phyloP scores from a whole-genome alignment of 2,888 invertebrate species.

The Eupithecia exiguata region DNA sequence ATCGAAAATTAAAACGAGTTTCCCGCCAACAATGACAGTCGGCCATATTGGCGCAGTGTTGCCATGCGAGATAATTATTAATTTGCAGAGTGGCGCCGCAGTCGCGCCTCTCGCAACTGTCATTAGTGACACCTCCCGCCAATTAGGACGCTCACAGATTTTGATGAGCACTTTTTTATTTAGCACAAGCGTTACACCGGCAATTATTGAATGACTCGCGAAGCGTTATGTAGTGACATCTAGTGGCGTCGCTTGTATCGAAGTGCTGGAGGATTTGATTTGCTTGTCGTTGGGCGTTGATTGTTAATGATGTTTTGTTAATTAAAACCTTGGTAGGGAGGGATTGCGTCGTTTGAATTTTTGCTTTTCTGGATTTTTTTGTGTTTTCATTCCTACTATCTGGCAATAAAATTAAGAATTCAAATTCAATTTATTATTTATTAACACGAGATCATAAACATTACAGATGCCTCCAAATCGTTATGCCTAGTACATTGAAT shows the following conservation, averaged over 20 bases:
- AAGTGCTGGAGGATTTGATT: constrained; percentile 52
- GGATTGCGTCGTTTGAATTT: constrained; percentile 20
- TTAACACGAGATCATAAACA: too few relatives aligned
- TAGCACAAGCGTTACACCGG: constrained; percentile 77
- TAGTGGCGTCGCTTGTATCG: constrained; percentile 48
- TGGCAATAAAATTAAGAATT: background rate
- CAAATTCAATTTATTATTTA: too few relatives aligned
- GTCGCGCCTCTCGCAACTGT: constrained; percentile 65
- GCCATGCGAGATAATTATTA: constrained; percentile 83
- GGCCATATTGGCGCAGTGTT: constrained; percentile 80
- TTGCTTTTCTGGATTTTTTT: constrained; percentile 8
- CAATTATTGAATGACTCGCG: constrained; percentile 79
- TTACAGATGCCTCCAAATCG: too few relatives aligned
- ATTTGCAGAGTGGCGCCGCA: constrained; percentile 66
- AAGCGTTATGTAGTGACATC: constrained; percentile 56
- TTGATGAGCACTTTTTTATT: constrained; percentile 81
- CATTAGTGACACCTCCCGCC: constrained; percentile 83
- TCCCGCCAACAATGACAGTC: constrained; percentile 70
- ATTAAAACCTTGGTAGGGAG: constrained; percentile 26
- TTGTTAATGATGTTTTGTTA: constrained; percentile 47
- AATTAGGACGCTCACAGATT: constrained; percentile 78
- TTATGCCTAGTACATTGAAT: too few relatives aligned
- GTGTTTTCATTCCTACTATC: background rate
- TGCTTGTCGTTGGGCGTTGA: constrained; percentile 57
- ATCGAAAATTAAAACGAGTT: constrained; percentile 66